A percentile compares a stretch with the other conserved stretches of the same genome.
phyloP scores from a whole-genome alignment of 2,888 invertebrate genomes.

The Taenaris catops region DNA sequence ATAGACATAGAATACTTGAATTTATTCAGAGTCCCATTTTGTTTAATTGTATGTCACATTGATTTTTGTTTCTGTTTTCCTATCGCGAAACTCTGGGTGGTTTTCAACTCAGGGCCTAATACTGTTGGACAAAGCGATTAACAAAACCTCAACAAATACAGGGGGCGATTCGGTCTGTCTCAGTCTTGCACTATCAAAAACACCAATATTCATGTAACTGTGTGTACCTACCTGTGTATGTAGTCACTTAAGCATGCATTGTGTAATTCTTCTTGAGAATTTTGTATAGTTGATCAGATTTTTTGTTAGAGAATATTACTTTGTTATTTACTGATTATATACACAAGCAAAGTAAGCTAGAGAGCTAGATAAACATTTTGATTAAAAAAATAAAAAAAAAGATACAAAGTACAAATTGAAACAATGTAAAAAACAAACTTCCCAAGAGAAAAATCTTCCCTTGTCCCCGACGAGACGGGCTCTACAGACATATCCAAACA shows the following conservation, averaged over 20 bases:
- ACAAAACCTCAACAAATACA: slow-evolving; percentile 72
- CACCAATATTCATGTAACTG: slow-evolving; percentile 52
- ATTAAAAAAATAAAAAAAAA: too few relatives aligned
- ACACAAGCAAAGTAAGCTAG: slow-evolving; percentile 27
- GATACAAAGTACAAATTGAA: too few relatives aligned
- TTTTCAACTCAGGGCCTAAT: slow-evolving; percentile 69
- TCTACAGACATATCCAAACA: slow-evolving; percentile 10
- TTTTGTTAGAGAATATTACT: slow-evolving; percentile 24
- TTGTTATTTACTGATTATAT: slow-evolving; percentile 20
- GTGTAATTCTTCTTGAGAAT: slow-evolving; percentile 41
- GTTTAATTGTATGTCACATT: slow-evolving; percentile 53
- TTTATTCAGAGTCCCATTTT: slow-evolving; percentile 41
- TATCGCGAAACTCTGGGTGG: slow-evolving; percentile 61
- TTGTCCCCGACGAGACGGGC: slow-evolving; percentile 11
- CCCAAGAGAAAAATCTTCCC: background rate
- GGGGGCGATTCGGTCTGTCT: slow-evolving; percentile 76
- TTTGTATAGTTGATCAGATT: slow-evolving; percentile 25
- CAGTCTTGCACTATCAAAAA: slow-evolving; percentile 56
- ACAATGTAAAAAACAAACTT: slow-evolving; percentile 6
- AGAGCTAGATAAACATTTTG: slow-evolving; percentile 26
- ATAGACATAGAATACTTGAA: slow-evolving; percentile 59
- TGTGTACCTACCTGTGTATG: slow-evolving; percentile 57
- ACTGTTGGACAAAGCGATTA: slow-evolving; percentile 75
- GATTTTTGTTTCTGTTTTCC: slow-evolving; percentile 58
- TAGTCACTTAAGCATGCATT: slow-evolving; percentile 66